phyloP scores from a whole-genome alignment of 1,140 invertebrate genomes.

The Ceratitis capitata region DNA sequence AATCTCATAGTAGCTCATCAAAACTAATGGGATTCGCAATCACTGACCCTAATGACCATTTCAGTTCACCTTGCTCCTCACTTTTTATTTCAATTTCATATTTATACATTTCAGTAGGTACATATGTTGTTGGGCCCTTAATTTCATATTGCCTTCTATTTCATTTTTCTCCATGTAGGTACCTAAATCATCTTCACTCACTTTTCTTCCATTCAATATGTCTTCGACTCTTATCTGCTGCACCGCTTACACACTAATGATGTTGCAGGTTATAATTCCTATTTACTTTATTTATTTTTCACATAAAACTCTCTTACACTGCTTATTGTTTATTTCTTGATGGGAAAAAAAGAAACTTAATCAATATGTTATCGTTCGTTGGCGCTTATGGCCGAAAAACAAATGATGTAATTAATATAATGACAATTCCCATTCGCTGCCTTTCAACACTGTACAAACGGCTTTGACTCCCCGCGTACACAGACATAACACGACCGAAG shows the following conservation, averaged over 20 bases:
- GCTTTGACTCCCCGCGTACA: neutral
- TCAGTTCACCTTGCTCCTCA: neutral
- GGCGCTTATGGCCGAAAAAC: constrained; percentile 18
- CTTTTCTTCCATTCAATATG: neutral
- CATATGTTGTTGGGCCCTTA: constrained; percentile 4
- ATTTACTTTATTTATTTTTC: neutral
- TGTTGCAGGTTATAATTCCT: no score
- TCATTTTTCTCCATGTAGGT: neutral
- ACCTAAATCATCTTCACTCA: neutral
- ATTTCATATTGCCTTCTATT: neutral
- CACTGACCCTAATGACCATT: neutral
- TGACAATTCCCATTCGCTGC: constrained; percentile 33
- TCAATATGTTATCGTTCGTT: constrained; percentile 25
- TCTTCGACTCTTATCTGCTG: neutral
- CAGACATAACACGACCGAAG: constrained; percentile 24
- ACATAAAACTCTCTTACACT: neutral
- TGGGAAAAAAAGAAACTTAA: constrained; percentile 29
- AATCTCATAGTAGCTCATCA: neutral
- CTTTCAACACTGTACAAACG: neutral
- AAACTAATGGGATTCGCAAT: neutral
- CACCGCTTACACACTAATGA: neutral
- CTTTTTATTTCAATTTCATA: neutral
- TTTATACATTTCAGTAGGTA: neutral
- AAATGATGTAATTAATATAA: constrained; percentile 45
- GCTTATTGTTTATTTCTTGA: neutral